Conservation (phyloP, 2,113 vertebrate genomes). For the Brachyistius frenatus region DNA sequence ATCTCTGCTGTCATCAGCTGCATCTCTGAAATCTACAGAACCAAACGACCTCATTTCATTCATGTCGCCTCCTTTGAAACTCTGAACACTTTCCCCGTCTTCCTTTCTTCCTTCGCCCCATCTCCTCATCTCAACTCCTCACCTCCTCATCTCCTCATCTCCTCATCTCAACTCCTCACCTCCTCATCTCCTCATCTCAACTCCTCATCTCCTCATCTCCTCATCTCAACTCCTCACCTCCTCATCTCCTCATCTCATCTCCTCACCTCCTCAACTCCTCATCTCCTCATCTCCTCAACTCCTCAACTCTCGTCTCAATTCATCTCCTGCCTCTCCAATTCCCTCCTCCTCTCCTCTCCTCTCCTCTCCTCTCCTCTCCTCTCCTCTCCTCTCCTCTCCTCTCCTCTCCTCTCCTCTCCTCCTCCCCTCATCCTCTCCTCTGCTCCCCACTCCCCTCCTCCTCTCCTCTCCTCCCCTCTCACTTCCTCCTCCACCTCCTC, state of each 20-base stretch:
- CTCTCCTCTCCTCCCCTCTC: constrained; percentile 13
- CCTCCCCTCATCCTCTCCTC: constrained; percentile 17
- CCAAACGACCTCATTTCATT: constrained; percentile 12
- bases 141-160: no score
- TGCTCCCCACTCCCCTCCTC: neutral
- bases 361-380: neutral
- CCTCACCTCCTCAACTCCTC: constrained; percentile 1
- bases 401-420: constrained; percentile 35
- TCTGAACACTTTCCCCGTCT: constrained; percentile 11
- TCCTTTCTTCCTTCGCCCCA: neutral
- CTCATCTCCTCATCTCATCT: constrained; percentile 5
- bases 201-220: no score
- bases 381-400: neutral
- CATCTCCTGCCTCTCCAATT: constrained; percentile 31
- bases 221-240: no score
- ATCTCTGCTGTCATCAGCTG: no score
- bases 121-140: no score
- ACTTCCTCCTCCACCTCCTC: neutral
- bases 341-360: neutral
- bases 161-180: no score
- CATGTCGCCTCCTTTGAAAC: constrained; percentile 27
- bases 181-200: no score
- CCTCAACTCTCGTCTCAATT: constrained; percentile 28
- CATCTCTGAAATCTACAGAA: no score
- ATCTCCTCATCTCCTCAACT: constrained; percentile 25